Evolutionary conservation across 2,797 vertebrate genomes (phyloP).

Genomic region (Neostethus bicornis): DNA sequence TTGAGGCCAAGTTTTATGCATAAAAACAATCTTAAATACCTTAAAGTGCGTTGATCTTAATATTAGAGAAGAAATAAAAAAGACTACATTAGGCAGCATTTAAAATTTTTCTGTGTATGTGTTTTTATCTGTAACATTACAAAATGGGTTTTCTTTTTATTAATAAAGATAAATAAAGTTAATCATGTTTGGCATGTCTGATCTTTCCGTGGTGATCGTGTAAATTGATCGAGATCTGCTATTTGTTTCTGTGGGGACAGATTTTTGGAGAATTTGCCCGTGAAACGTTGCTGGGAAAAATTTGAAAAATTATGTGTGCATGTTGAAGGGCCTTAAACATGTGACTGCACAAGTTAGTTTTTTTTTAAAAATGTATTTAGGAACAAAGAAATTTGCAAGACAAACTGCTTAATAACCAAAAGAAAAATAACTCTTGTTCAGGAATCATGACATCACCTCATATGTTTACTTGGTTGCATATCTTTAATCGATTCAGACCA

Average conservation of each 20-base stretch:
- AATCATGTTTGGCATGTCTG: too few relatives aligned
- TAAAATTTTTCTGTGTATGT: too few relatives aligned
- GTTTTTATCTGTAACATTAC: too few relatives aligned
- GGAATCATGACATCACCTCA: conserved; percentile 23
- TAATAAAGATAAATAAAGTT: too few relatives aligned
- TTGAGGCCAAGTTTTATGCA: conserved; percentile 18
- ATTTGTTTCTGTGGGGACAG: conserved; percentile 52
- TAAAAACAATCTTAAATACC: not conserved
- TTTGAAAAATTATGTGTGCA: not conserved
- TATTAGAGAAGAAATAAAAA: too few relatives aligned
- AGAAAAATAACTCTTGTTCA: conserved; percentile 12
- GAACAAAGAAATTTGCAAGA: not conserved
- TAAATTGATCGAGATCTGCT: conserved; percentile 3
- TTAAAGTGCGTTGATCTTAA: not conserved
- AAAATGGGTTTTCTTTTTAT: too few relatives aligned
- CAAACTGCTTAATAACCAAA: not conserved
- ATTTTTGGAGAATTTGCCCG: conserved; percentile 55
- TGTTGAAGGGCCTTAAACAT: not conserved
- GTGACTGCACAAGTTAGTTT: not conserved
- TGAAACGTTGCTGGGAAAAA: conserved; percentile 14
- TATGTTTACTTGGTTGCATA: conserved; percentile 47
- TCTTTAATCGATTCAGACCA: conserved; percentile 57
- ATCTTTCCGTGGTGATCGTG: too few relatives aligned
- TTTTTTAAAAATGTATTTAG: not conserved
- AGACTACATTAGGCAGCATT: not conserved